A percentile compares a stretch with the other conserved stretches of the same genome.
Evolutionary conservation across 2,888 invertebrate species (phyloP).

Genomic region (Arge pagana): DNA sequence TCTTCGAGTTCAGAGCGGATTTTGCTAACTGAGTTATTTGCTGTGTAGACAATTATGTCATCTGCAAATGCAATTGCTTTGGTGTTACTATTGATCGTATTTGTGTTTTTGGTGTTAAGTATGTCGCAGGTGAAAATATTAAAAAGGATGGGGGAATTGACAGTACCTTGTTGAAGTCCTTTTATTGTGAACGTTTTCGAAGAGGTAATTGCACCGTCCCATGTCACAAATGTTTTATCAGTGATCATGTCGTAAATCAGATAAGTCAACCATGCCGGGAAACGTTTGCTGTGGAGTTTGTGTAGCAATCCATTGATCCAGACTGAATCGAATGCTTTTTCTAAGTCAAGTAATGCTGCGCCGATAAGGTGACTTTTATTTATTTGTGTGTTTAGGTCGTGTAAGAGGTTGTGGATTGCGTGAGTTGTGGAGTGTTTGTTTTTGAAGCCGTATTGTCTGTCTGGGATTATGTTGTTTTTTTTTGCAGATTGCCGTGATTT

Average conservation of each 20-base stretch:
- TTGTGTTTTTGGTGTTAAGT: too few species aligned
- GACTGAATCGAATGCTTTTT: background rate
- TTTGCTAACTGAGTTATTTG: too few species aligned
- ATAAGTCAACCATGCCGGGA: background rate
- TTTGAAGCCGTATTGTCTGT: slow-evolving; percentile 25
- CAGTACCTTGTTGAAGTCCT: background rate
- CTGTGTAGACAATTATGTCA: too few species aligned
- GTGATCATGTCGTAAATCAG: background rate
- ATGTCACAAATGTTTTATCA: background rate
- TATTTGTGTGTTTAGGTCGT: background rate
- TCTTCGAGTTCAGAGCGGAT: too few species aligned
- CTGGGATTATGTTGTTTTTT: slow-evolving; percentile 12
- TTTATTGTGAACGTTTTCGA: background rate
- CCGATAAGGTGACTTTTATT: background rate
- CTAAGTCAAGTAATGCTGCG: background rate
- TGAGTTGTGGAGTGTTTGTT: slow-evolving; percentile 25
- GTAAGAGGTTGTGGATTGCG: slow-evolving; percentile 3
- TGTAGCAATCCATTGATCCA: background rate
- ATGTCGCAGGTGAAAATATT: too few species aligned
- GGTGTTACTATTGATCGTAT: too few species aligned
- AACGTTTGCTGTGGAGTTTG: background rate
- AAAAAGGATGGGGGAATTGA: too few species aligned
- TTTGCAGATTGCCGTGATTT: background rate
- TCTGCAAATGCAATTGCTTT: too few species aligned
- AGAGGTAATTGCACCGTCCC: background rate